Evolutionary conservation across 2,888 invertebrate species (phyloP).

Genomic region (Agapetus fuscipes): DNA sequence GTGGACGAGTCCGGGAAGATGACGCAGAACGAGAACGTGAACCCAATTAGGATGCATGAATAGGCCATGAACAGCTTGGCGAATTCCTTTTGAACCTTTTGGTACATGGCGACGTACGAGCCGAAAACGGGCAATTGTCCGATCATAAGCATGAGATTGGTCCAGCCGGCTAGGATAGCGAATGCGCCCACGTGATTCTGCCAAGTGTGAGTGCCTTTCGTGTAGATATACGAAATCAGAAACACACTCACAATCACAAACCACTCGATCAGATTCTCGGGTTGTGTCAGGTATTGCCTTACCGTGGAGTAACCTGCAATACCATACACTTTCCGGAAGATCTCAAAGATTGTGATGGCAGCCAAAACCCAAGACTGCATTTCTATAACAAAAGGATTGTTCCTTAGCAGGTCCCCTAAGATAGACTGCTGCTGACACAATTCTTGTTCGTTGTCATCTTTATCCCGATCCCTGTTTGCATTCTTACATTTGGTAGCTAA

Average conservation of each 20-base stretch:
- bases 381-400: slow-evolving; percentile 67
- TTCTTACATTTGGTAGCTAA: slow-evolving; percentile 72
- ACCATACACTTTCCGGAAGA: slow-evolving; percentile 70
- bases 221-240: slow-evolving; percentile 72
- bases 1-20: slow-evolving; percentile 76
- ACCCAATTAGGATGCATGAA: slow-evolving; percentile 74
- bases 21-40: slow-evolving; percentile 81
- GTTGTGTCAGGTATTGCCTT: slow-evolving; percentile 72
- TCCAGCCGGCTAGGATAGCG: slow-evolving; percentile 79
- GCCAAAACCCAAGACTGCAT: slow-evolving; percentile 78
- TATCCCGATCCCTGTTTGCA: slow-evolving; percentile 62
- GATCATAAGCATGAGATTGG: slow-evolving; percentile 84
- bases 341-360: slow-evolving; percentile 69
- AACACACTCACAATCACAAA: slow-evolving; percentile 77
- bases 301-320: slow-evolving; percentile 73
- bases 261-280: slow-evolving; percentile 83
- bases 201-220: slow-evolving; percentile 68
- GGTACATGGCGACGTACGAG: slow-evolving; percentile 86
- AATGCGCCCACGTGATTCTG: slow-evolving; percentile 82
- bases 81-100: slow-evolving; percentile 78
- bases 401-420: slow-evolving; percentile 62
- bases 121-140: slow-evolving; percentile 83
- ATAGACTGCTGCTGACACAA: slow-evolving; percentile 71
- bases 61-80: slow-evolving; percentile 79
- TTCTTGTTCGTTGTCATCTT: slow-evolving; percentile 63